A percentile compares a stretch with the other conserved stretches of the same genome.
Conservation (phyloP, 1,140 invertebrate genomes). For the Coelopa frigida region DNA sequence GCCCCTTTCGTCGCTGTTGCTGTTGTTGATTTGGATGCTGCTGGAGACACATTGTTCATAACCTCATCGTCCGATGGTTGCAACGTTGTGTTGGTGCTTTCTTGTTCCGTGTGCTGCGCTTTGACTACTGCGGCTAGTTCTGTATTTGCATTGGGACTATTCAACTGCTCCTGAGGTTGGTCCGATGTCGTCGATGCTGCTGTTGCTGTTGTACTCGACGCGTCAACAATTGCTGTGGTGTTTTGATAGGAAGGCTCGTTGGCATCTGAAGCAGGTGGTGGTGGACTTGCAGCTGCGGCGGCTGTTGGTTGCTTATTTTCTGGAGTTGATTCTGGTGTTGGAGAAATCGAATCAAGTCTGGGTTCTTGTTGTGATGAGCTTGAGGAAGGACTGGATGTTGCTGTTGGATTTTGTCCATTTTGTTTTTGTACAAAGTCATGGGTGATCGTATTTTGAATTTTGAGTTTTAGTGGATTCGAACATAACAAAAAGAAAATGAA, state of each 20-base stretch:
- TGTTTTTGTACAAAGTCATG: conserved; percentile 4
- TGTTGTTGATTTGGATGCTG: conserved; percentile 4
- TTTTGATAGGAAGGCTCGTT: conserved; percentile 19
- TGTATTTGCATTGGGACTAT: conserved; percentile 16
- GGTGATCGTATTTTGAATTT: conserved; percentile 17
- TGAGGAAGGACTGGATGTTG: too few species aligned
- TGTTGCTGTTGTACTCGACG: not conserved
- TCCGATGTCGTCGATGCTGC: not conserved
- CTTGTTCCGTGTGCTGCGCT: too few species aligned
- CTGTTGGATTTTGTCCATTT: too few species aligned
- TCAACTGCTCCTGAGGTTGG: conserved; percentile 7
- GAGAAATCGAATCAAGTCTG: conserved; percentile 44
- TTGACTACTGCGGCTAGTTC: too few species aligned
- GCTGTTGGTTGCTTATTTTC: conserved; percentile 19
- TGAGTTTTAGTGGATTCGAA: too few species aligned
- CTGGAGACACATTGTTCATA: conserved; percentile 10
- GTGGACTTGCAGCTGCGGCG: not conserved
- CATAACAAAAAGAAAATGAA: too few species aligned
- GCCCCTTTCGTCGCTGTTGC: conserved; percentile 12
- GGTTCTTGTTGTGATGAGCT: conserved; percentile 39
- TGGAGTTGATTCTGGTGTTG: conserved; percentile 40
- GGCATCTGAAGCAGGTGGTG: not conserved
- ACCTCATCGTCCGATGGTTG: conserved; percentile 7
- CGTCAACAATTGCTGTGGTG: not conserved
- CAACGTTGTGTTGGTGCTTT: too few species aligned